Conservation (phyloP, 1,140 invertebrate genomes). For the Octopus sinensis region DNA sequence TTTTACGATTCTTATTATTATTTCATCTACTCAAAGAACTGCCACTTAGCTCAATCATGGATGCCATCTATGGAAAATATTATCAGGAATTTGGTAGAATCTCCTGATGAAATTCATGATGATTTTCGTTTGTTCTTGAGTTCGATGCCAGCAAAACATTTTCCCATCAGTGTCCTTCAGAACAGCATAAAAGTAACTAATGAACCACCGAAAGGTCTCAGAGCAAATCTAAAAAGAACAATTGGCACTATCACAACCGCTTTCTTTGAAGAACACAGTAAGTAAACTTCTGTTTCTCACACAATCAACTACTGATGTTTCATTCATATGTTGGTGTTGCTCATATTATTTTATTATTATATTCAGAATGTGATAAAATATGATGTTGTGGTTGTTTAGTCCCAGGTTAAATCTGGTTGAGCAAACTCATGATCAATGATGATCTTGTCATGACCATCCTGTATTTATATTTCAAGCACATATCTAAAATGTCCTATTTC, state of each 20-base stretch:
- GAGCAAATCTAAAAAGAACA: slow-evolving; percentile 54
- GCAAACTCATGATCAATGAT: too few species aligned
- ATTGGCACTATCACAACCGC: slow-evolving; percentile 47
- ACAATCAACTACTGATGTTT: too few species aligned
- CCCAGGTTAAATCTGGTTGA: too few species aligned
- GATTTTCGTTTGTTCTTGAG: slow-evolving; percentile 57
- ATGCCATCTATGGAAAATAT: slow-evolving; percentile 55
- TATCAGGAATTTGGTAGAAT: slow-evolving; percentile 39
- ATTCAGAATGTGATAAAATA: too few species aligned
- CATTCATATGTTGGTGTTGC: too few species aligned
- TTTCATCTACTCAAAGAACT: slow-evolving; percentile 47
- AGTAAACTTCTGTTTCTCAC: background rate
- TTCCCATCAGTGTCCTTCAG: slow-evolving; percentile 54
- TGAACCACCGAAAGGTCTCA: slow-evolving; percentile 84
- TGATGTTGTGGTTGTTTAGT: too few species aligned
- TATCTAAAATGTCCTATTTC: too few species aligned
- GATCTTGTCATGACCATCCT: too few species aligned
- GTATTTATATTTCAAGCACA: too few species aligned
- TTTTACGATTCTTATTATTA: too few species aligned
- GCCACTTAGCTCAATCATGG: slow-evolving; percentile 55
- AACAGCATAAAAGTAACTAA: slow-evolving; percentile 69
- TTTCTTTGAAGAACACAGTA: slow-evolving; percentile 46
- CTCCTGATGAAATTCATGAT: slow-evolving; percentile 47
- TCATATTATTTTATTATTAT: too few species aligned
- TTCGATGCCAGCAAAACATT: slow-evolving; percentile 52